A percentile compares a stretch with the other conserved stretches of the same genome.
These are phyloP conservation scores for Brachypalpus laphriformis DNA, from an alignment of 2,888 invertebrate species.

Conservation along the genomic window DNA sequence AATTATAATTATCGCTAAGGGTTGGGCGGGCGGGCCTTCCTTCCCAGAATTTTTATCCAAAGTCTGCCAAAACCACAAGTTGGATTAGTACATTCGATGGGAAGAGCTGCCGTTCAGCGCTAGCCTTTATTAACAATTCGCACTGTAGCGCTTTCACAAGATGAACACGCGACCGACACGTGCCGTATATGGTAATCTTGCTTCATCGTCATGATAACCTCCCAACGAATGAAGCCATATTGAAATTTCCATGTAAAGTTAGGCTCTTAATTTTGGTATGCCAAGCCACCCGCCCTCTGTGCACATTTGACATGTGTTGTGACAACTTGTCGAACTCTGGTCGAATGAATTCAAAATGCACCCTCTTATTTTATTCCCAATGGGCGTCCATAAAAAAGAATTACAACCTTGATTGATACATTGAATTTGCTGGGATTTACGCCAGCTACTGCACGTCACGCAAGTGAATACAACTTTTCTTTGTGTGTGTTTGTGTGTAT, in stretches of 20 bases:
- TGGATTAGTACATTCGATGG: conserved; percentile 67
- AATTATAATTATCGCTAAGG: conserved; percentile 75
- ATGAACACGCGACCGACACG: conserved; percentile 74
- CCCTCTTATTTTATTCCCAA: conserved; percentile 71
- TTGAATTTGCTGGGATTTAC: conserved; percentile 67
- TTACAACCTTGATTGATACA: conserved; percentile 73
- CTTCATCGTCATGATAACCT: conserved; percentile 69
- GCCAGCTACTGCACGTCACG: conserved; percentile 46
- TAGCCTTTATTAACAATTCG: conserved; percentile 75
- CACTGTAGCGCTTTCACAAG: conserved; percentile 72
- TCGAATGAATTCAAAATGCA: conserved; percentile 70
- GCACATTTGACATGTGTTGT: conserved; percentile 74
- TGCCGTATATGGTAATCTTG: conserved; percentile 75
- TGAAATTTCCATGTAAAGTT: conserved; percentile 69
- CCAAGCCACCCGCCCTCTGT: conserved; percentile 68
- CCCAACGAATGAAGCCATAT: conserved; percentile 68
- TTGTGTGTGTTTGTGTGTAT: conserved; percentile 16
- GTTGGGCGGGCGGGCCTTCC: conserved; percentile 53
- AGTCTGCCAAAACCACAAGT: conserved; percentile 74
- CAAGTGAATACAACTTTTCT: conserved; percentile 42
- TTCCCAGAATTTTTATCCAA: conserved; percentile 28
- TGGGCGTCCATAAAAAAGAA: conserved; percentile 72
- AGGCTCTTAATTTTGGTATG: conserved; percentile 74
- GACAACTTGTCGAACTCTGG: conserved; percentile 74
- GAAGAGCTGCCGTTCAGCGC: conserved; percentile 56